Percentiles rank a stretch among this genome's conserved stretches.
Evolutionary conservation across 2,113 vertebrate genomes (phyloP).

Genomic region (Bos javanicus): DNA sequence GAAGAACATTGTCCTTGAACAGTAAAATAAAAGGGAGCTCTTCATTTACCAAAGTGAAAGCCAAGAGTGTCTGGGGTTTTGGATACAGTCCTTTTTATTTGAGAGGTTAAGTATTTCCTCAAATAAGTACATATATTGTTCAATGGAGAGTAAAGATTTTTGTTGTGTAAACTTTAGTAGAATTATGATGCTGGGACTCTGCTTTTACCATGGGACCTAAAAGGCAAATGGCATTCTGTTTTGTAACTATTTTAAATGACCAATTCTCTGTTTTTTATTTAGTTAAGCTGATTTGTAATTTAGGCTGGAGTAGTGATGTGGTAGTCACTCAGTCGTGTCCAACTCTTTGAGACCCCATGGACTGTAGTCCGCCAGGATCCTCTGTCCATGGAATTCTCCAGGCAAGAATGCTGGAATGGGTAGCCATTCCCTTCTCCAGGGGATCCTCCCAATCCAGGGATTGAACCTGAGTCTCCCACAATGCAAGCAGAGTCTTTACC

Average conservation of each 20-base stretch:
- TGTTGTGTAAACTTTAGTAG: background rate
- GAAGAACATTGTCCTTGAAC: background rate
- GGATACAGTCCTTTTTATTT: background rate
- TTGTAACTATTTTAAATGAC: background rate
- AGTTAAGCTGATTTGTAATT: background rate
- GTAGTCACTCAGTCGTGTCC: background rate
- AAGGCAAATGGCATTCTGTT: background rate
- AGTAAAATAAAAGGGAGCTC: background rate
- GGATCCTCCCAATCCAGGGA: background rate
- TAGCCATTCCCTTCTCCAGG: background rate
- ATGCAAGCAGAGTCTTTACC: background rate
- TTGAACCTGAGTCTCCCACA: background rate
- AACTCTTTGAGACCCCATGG: background rate
- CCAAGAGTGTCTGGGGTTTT: background rate
- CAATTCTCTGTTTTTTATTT: background rate
- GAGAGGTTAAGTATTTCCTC: background rate
- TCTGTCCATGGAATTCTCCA: background rate
- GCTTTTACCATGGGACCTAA: background rate
- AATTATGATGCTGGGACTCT: background rate
- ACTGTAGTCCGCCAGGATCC: background rate
- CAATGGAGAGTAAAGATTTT: background rate
- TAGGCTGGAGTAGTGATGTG: background rate
- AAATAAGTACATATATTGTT: background rate
- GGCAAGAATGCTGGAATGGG: background rate
- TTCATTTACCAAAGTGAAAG: constrained; percentile 3